Conservation (phyloP, 2,888 invertebrate species). For the Schizaphis graminum region DNA sequence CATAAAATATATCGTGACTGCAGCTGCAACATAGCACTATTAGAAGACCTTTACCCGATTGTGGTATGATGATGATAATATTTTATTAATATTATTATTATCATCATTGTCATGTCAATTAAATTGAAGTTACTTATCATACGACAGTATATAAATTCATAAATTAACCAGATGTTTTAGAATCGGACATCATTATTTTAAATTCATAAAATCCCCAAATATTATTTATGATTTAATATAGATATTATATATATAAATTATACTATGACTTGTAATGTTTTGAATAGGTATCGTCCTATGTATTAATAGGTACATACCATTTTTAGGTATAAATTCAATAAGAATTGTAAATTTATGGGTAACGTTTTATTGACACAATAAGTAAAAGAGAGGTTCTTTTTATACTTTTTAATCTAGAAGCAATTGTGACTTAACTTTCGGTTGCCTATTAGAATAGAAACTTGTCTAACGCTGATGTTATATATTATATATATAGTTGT, state of each 20-base stretch:
- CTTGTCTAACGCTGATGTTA: background rate
- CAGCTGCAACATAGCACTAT: background rate
- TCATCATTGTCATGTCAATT: background rate
- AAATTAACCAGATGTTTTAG: background rate
- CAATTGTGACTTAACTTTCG: background rate
- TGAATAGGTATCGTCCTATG: background rate
- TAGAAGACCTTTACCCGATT: background rate
- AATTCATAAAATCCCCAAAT: background rate
- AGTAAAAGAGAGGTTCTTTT: background rate
- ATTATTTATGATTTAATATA: background rate
- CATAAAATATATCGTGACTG: background rate
- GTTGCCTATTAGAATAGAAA: background rate
- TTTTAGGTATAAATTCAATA: background rate
- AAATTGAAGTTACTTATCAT: background rate
- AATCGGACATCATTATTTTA: background rate
- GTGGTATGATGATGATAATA: background rate
- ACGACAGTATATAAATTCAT: background rate
- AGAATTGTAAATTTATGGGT: no score
- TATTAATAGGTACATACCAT: background rate
- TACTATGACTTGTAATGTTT: background rate
- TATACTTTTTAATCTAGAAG: background rate
- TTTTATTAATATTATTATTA: background rate
- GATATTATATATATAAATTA: background rate
- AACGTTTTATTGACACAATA: no score
- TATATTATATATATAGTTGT: background rate